Evolutionary conservation across 2,797 vertebrate genomes (phyloP).

Genomic region (Uromys caudimaculatus): DNA sequence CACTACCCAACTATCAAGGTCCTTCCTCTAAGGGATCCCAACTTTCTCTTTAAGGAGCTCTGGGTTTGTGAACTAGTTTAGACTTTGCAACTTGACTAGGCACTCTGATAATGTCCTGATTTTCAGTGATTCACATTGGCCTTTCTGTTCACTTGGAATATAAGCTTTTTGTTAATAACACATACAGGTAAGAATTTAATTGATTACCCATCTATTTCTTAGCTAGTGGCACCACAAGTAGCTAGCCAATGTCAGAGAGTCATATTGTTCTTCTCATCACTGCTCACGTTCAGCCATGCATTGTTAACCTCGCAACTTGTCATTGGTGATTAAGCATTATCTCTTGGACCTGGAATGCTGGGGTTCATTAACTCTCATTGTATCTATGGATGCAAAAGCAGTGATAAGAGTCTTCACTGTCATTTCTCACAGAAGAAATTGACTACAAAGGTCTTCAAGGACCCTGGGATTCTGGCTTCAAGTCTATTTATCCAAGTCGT

Average conservation of each 20-base stretch:
- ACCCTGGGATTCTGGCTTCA: background rate
- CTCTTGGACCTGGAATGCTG: background rate
- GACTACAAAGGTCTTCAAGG: background rate
- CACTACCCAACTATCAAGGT: background rate
- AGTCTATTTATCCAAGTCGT: background rate
- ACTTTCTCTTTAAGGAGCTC: background rate
- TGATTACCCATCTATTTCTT: background rate
- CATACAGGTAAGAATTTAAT: background rate
- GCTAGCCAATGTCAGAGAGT: background rate
- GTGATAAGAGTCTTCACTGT: background rate
- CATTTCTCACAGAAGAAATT: background rate
- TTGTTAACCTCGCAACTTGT: background rate
- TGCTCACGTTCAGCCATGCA: background rate
- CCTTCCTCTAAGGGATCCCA: background rate
- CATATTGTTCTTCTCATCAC: background rate
- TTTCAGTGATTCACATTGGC: background rate
- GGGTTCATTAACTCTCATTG: background rate
- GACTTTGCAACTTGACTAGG: background rate
- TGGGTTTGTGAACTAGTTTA: background rate
- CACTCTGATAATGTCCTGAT: background rate
- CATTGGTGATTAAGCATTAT: background rate
- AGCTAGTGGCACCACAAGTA: background rate
- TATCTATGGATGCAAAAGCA: background rate
- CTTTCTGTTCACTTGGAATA: background rate
- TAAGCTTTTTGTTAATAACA: background rate